Evolutionary conservation across 2,113 vertebrate genomes (phyloP).

Genomic region (Hemiscyllium ocellatum): DNA sequence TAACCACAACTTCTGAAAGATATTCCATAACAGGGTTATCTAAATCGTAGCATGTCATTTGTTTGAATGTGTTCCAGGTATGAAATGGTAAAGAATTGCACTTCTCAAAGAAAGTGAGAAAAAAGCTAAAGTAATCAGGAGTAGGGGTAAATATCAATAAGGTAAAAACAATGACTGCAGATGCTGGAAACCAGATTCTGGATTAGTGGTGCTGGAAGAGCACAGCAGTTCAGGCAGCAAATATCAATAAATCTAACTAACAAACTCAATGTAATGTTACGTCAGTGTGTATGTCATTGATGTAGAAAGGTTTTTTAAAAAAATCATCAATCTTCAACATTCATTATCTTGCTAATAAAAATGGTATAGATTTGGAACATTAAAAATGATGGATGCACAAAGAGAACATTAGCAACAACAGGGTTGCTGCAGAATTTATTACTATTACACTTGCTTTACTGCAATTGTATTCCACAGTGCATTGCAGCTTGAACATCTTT

Average conservation of each 20-base stretch:
- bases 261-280: background rate
- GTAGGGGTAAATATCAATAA: background rate
- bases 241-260: background rate
- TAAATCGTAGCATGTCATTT: background rate
- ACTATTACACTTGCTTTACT: background rate
- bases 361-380: background rate
- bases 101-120: background rate
- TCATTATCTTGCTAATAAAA: background rate
- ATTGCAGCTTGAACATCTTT: background rate
- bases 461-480: background rate
- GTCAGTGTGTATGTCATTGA: background rate
- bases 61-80: background rate
- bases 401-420: background rate
- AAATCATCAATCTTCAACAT: background rate
- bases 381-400: background rate
- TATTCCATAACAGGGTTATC: background rate
- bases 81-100: background rate
- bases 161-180: too few species aligned
- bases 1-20: background rate
- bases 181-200: too few species aligned
- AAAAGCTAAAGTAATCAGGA: background rate
- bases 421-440: background rate
- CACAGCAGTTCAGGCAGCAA: too few species aligned
- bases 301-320: background rate
- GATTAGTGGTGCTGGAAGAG: too few species aligned